Evolutionary conservation across 2,888 invertebrate genomes (phyloP).

Genomic region (Sacculina carcini): DNA sequence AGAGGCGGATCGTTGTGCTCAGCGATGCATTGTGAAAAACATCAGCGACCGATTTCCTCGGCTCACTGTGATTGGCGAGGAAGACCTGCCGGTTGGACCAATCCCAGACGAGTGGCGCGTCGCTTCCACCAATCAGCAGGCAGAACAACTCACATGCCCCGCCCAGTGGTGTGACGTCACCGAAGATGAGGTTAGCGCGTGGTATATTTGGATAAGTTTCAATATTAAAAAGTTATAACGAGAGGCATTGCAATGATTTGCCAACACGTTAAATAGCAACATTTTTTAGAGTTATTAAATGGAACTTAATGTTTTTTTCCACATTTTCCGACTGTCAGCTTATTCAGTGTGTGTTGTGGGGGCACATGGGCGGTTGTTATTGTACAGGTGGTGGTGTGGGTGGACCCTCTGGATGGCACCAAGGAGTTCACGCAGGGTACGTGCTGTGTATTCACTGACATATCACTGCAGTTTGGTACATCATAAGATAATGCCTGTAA

Average conservation of each 20-base stretch:
- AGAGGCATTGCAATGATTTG: no score
- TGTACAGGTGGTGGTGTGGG: slow-evolving; percentile 56
- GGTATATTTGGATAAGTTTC: background rate
- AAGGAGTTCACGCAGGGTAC: slow-evolving; percentile 82
- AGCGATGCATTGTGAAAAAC: slow-evolving; percentile 71
- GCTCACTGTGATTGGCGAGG: slow-evolving; percentile 68
- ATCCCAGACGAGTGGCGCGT: background rate
- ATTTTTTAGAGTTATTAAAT: no score
- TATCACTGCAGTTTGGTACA: background rate
- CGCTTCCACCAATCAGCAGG: background rate
- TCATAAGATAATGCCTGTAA: no score
- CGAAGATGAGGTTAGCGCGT: slow-evolving; percentile 37
- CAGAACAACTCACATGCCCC: slow-evolving; percentile 2
- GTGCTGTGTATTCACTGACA: background rate
- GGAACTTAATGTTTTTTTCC: no score
- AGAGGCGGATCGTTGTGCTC: slow-evolving; percentile 86
- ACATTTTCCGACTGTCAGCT: no score
- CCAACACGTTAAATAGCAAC: no score
- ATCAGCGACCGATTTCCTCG: slow-evolving; percentile 56
- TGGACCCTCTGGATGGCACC: slow-evolving; percentile 96
- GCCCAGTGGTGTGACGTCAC: slow-evolving; percentile 19
- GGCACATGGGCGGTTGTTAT: slow-evolving; percentile 9
- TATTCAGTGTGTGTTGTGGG: no score
- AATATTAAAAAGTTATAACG: no score
- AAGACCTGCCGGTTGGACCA: slow-evolving; percentile 27